Percentiles rank a stretch among this genome's conserved stretches.
Conservation (phyloP, 2,888 invertebrate genomes). For the Caradrina clavipalpis region DNA sequence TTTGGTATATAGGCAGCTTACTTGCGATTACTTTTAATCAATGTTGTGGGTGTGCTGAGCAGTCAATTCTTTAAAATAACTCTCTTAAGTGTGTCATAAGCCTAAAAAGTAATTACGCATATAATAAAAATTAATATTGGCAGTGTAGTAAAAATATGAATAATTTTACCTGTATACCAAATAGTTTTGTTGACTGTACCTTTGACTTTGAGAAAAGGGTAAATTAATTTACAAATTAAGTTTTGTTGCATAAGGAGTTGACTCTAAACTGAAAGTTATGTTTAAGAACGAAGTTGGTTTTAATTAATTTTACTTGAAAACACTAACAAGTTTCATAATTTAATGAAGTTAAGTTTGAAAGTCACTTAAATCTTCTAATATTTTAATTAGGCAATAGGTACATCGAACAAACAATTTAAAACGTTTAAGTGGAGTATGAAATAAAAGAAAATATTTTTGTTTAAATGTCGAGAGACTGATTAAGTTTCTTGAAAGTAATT, state of each 20-base stretch:
- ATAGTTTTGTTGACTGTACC: too few relatives aligned
- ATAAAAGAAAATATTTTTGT: conserved; percentile 7
- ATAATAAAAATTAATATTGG: too few relatives aligned
- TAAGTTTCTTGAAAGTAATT: too few relatives aligned
- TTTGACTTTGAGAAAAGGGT: conserved; percentile 3
- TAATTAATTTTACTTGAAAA: conserved; percentile 46
- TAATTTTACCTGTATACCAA: too few relatives aligned
- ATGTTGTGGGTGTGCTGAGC: too few relatives aligned
- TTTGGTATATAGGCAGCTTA: too few relatives aligned
- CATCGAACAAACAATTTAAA: conserved; percentile 11
- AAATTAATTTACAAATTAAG: conserved; percentile 33
- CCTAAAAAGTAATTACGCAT: too few relatives aligned
- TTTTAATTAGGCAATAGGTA: conserved; percentile 27
- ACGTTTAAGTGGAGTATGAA: conserved; percentile 19
- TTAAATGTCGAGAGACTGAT: too few relatives aligned
- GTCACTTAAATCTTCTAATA: conserved; percentile 39
- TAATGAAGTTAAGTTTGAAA: conserved; percentile 42
- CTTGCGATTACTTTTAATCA: too few relatives aligned
- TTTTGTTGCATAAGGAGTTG: conserved; percentile 40
- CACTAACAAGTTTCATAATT: conserved; percentile 46
- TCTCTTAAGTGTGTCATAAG: too few relatives aligned
- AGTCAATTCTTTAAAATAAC: too few relatives aligned
- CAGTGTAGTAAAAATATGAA: too few relatives aligned
- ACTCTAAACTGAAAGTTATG: conserved; percentile 30
- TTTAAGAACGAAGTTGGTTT: conserved; percentile 27